These are phyloP conservation scores for Parelbella ahira DNA, from an alignment of 2,888 invertebrate genomes.

Conservation along the genomic window DNA sequence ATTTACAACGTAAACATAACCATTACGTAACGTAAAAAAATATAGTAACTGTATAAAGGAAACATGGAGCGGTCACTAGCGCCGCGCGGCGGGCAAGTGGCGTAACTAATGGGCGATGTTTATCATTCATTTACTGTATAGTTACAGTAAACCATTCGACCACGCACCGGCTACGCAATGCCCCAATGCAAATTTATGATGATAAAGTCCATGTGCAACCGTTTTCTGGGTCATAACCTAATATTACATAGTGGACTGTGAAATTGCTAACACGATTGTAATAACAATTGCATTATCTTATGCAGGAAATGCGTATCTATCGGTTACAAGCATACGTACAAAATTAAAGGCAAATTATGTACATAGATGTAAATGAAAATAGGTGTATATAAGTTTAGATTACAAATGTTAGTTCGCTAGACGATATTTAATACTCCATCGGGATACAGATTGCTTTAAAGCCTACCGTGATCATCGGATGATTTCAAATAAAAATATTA, in stretches of 20 bases:
- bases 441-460: too few relatives aligned
- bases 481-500: too few relatives aligned
- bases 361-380: too few relatives aligned
- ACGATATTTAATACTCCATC: slow-evolving; percentile 12
- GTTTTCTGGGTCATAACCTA: slow-evolving; percentile 1
- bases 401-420: too few relatives aligned
- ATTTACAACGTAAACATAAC: too few relatives aligned
- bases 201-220: slow-evolving; percentile 8
- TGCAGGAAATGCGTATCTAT: too few relatives aligned
- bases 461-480: too few relatives aligned
- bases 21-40: too few relatives aligned
- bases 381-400: too few relatives aligned
- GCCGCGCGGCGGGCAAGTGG: slow-evolving; percentile 52
- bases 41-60: too few relatives aligned
- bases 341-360: too few relatives aligned
- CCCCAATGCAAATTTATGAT: slow-evolving; percentile 38
- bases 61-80: slow-evolving; percentile 37
- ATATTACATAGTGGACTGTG: slow-evolving; percentile 3
- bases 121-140: slow-evolving; percentile 63
- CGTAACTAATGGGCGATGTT: slow-evolving; percentile 66
- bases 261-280: slow-evolving; percentile 9
- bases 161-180: slow-evolving; percentile 40
- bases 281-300: neutral
- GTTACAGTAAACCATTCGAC: slow-evolving; percentile 51
- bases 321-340: too few relatives aligned